Percentiles rank a stretch among this genome's conserved stretches.
phyloP scores from a whole-genome alignment of 2,888 invertebrate species.

The Pristionchus entomophagus region DNA sequence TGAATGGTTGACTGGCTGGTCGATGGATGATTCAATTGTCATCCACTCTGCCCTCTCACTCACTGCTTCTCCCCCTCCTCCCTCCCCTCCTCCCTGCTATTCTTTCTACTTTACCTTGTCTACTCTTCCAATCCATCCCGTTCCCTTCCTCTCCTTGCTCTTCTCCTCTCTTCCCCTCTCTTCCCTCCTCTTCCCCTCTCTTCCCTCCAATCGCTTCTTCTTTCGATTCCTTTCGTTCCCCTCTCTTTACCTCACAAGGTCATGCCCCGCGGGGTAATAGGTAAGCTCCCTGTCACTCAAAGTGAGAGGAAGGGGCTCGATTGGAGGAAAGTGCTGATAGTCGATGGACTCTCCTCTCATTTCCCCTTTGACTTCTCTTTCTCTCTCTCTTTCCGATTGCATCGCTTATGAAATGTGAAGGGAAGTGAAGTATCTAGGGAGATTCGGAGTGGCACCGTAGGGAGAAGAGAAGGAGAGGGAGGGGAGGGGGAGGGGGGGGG shows the following conservation, averaged over 20 bases:
- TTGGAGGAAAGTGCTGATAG: neutral
- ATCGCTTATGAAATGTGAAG: neutral
- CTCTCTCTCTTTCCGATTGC: neutral
- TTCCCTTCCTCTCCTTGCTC: constrained; percentile 35
- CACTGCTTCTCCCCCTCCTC: constrained; percentile 28
- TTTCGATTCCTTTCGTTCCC: constrained; percentile 1
- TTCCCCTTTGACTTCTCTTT: neutral
- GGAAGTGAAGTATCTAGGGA: constrained; percentile 37
- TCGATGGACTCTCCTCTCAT: neutral
- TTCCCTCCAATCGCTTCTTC: constrained; percentile 7
- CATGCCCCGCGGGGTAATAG: constrained; percentile 39
- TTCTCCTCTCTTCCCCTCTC: neutral
- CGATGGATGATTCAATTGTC: constrained; percentile 47
- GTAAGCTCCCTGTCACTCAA: constrained; percentile 32
- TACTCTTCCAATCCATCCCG: constrained; percentile 49
- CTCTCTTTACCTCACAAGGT: constrained; percentile 41
- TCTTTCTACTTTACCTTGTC: constrained; percentile 28
- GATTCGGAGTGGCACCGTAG: constrained; percentile 28
- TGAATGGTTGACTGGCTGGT: constrained; percentile 20
- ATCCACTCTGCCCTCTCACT: constrained; percentile 1
- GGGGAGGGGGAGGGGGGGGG: too few species aligned
- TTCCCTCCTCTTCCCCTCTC: neutral
- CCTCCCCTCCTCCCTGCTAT: constrained; percentile 17
- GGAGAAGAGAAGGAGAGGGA: neutral
- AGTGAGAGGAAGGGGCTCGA: neutral